Percentiles rank a stretch among this genome's conserved stretches.
Conservation (phyloP, 2,888 invertebrate genomes). For the Lordiphosa fenestrarum region DNA sequence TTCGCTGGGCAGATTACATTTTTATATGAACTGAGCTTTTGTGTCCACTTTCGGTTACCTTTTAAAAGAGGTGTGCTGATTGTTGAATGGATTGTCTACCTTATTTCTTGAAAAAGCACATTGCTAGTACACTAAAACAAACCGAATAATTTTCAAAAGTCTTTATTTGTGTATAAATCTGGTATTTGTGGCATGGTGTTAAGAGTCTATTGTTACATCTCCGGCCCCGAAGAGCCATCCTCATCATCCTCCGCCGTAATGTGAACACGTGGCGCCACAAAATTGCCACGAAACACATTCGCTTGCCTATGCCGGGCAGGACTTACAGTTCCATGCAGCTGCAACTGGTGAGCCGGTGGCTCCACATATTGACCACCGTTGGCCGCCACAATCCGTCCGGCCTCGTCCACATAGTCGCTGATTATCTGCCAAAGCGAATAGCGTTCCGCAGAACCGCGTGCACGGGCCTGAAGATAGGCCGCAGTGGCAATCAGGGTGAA, state of each 20-base stretch:
- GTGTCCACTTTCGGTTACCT: too few relatives aligned
- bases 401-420: constrained; percentile 56
- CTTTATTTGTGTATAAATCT: neutral
- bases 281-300: neutral
- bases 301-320: constrained; percentile 8
- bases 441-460: constrained; percentile 42
- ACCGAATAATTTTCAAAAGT: neutral
- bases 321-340: neutral
- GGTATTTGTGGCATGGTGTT: neutral
- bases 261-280: constrained; percentile 41
- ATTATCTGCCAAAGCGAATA: constrained; percentile 58
- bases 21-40: too few relatives aligned
- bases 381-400: constrained; percentile 41
- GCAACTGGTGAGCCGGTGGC: constrained; percentile 1
- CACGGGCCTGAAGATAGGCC: constrained; percentile 43
- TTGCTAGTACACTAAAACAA: too few relatives aligned
- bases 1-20: too few relatives aligned
- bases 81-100: too few relatives aligned
- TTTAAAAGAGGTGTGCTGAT: too few relatives aligned
- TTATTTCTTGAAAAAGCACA: too few relatives aligned
- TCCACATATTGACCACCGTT: constrained; percentile 41
- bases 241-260: constrained; percentile 65
- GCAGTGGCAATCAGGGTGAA: constrained; percentile 58
- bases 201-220: neutral
- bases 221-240: constrained; percentile 16